These are phyloP conservation scores for Jaculus jaculus DNA, from an alignment of 2,113 vertebrate genomes.

Conservation along the genomic window DNA sequence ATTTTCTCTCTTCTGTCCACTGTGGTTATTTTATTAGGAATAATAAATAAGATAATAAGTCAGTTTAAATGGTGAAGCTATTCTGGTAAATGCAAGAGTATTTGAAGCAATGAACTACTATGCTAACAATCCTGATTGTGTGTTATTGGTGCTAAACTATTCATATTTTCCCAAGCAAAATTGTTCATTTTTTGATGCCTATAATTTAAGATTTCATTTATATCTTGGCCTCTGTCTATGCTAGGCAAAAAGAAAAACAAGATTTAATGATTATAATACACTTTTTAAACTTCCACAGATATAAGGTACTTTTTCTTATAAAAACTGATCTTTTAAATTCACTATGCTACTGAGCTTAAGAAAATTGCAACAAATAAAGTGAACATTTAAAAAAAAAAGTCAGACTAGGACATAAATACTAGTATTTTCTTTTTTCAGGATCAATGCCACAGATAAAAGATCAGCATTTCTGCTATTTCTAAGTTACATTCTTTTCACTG, in stretches of 20 bases:
- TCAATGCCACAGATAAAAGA: background rate
- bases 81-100: slow-evolving; percentile 7
- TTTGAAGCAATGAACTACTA: background rate
- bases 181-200: background rate
- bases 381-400: background rate
- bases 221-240: background rate
- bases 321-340: slow-evolving; percentile 17
- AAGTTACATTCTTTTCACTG: background rate
- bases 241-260: background rate
- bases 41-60: background rate
- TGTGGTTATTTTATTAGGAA: background rate
- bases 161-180: background rate
- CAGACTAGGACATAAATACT: background rate
- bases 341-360: background rate
- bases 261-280: background rate
- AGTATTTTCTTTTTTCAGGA: background rate
- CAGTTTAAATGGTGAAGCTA: slow-evolving; percentile 9
- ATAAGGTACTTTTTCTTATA: background rate
- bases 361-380: background rate
- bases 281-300: slow-evolving; percentile 1
- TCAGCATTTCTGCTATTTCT: too few relatives aligned
- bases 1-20: background rate
- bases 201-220: slow-evolving; percentile 3
- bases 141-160: background rate
- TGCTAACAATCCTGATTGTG: background rate